Evolutionary conservation across 2,888 invertebrate species (phyloP), one percentile per base, ranked within the genome.

Genomic region (Argyresthia goedartella): DNA sequence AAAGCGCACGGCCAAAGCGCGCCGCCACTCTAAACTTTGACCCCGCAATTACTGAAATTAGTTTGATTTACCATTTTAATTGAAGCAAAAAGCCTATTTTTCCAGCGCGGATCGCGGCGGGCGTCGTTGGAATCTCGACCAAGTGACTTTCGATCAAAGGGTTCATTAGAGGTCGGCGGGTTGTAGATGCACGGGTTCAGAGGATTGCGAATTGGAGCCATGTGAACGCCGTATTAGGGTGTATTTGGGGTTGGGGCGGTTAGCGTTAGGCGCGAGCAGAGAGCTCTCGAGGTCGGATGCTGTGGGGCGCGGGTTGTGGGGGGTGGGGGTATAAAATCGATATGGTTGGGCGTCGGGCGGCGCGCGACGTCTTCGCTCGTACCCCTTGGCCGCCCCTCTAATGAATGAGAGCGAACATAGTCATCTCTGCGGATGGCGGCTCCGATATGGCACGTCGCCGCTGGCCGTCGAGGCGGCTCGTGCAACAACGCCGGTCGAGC

Each of bases 31-130:
- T 70, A 78, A 81, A 82, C 78, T 81, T 81, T 81, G 81, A 81
- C 79, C 81, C 76, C 80, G 81, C 84, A 85, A 84, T 85, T 84
- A 84, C 81, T 80, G 81, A 82, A 86, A 85, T 82, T 86, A 82
- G 84, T 86, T 85, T 84, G 85, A 86, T 85, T 84, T 85, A 84
- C 81, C 82, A 84, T 85, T 85, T 85, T 82, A 85, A 85, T 84
- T 85, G 84, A 85, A 81, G 84, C 81, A 84, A 84, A 85, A 86
- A 85, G 81, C 81, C 80, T 84, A 81, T 82, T 85, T 85, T 82
- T 78, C 74, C 68, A 72, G 65, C 67, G 68, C 67, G 78, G 73
- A 65, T 71, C 68, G 64, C 63, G 68, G 61, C 65, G 66, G n/a
- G 70, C 65, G 67, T 65, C 76, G 71, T 76, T 79, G 80, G 76